Conservation (phyloP, 2,113 vertebrate genomes). For the Pantherophis guttatus region DNA sequence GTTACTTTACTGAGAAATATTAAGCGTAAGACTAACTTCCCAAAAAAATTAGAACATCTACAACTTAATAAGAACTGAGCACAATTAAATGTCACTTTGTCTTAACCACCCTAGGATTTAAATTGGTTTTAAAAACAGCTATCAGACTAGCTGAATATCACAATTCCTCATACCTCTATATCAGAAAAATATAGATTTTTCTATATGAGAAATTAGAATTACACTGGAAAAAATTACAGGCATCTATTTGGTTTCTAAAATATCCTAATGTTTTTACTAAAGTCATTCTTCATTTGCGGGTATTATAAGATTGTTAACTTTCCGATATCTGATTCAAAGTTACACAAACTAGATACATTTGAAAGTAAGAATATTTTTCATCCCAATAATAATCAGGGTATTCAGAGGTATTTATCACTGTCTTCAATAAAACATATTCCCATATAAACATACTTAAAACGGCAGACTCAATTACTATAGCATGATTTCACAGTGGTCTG, state of each 20-base stretch:
- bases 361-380: conserved; percentile 50
- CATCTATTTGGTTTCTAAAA: neutral
- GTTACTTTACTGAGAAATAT: conserved; percentile 48
- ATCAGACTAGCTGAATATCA: conserved; percentile 29
- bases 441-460: neutral
- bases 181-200: neutral
- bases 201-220: conserved; percentile 11
- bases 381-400: conserved; percentile 9
- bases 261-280: neutral
- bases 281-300: conserved; percentile 18
- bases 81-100: conserved; percentile 25
- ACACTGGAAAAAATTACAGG: neutral
- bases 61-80: conserved; percentile 30
- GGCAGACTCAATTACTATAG: conserved; percentile 2
- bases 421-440: neutral
- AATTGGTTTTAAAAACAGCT: conserved; percentile 15
- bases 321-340: conserved; percentile 66
- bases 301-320: conserved; percentile 43
- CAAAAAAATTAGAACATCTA: conserved; percentile 35
- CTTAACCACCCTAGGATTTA: conserved; percentile 18
- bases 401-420: neutral
- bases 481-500: conserved; percentile 29
- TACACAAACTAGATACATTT: conserved; percentile 65
- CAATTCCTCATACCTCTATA: neutral
- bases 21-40: conserved; percentile 6